These are phyloP conservation scores for Symphodus melops DNA, from an alignment of 2,113 vertebrate genomes.

Conservation along the genomic window DNA sequence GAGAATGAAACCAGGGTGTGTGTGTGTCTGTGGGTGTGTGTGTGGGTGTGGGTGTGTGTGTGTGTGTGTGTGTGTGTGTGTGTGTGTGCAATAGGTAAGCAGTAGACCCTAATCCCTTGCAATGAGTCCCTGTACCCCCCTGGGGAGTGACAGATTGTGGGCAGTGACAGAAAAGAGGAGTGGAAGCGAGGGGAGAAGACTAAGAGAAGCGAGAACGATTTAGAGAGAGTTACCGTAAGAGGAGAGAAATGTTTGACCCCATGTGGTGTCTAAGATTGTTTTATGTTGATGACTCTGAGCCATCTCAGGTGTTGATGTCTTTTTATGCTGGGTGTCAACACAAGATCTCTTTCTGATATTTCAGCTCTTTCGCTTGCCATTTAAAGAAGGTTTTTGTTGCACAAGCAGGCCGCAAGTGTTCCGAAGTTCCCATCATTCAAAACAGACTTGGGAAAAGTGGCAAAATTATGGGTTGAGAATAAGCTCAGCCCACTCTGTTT, in stretches of 20 bases:
- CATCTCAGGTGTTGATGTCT: constrained; percentile 48
- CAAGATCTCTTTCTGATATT: constrained; percentile 21
- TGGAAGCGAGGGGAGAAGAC: constrained; percentile 41
- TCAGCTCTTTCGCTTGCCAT: not conserved
- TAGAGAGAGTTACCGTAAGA: constrained; percentile 40
- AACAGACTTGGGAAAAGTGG: not conserved
- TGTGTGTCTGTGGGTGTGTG: not conserved
- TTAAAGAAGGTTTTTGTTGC: constrained; percentile 20
- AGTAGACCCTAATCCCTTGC: constrained; percentile 46
- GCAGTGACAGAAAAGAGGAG: constrained; percentile 47
- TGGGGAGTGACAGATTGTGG: constrained; percentile 65
- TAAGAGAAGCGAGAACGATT: constrained; percentile 54
- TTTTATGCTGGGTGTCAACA: constrained; percentile 26
- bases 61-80: constrained; percentile 19
- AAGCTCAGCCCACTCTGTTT: constrained; percentile 29
- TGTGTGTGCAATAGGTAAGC: constrained; percentile 46
- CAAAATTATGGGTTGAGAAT: constrained; percentile 51
- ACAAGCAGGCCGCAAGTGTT: constrained; percentile 18
- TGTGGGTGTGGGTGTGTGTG: constrained; percentile 11
- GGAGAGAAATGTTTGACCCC: constrained; percentile 46
- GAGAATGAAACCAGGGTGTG: constrained; percentile 18
- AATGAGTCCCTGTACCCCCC: constrained; percentile 36
- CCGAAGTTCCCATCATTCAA: constrained; percentile 20
- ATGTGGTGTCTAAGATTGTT: constrained; percentile 53
- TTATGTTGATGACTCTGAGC: constrained; percentile 59